Evolutionary conservation across 2,888 invertebrate species (phyloP).

Genomic region (Achlya flavicornis): DNA sequence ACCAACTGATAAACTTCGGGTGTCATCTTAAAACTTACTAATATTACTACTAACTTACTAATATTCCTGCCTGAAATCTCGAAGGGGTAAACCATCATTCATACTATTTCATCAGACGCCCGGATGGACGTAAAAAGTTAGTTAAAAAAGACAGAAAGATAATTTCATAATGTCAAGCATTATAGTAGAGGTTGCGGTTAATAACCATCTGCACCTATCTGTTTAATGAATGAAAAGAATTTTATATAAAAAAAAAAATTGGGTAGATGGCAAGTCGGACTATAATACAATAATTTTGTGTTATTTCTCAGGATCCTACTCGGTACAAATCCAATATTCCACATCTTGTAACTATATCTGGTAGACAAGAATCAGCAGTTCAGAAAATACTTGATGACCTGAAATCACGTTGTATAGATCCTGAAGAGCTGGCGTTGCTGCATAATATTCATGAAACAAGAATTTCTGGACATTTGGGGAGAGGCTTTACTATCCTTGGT

Average conservation of each 20-base stretch:
- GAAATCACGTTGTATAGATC: conserved; percentile 60
- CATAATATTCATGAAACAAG: conserved; percentile 59
- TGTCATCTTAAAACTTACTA: not conserved
- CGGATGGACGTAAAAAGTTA: no score
- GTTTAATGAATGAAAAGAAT: no score
- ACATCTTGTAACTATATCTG: conserved; percentile 58
- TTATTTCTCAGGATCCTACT: conserved; percentile 44
- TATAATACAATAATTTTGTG: not conserved
- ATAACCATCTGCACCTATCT: no score
- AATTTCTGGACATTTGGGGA: conserved; percentile 63
- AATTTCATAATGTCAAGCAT: no score
- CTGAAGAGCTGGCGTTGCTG: conserved; percentile 65
- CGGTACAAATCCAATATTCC: conserved; percentile 60
- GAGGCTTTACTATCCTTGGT: conserved; percentile 66
- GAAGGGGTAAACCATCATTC: no score
- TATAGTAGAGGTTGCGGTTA: no score
- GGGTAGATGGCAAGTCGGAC: no score
- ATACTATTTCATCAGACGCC: no score
- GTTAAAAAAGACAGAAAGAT: no score
- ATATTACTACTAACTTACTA: no score
- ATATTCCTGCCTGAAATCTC: no score
- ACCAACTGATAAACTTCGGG: not conserved
- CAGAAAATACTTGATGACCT: conserved; percentile 50
- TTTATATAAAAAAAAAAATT: no score
- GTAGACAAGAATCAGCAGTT: conserved; percentile 54